Evolutionary conservation across 2,113 vertebrate species (phyloP).

Genomic region (Vimba vimba): DNA sequence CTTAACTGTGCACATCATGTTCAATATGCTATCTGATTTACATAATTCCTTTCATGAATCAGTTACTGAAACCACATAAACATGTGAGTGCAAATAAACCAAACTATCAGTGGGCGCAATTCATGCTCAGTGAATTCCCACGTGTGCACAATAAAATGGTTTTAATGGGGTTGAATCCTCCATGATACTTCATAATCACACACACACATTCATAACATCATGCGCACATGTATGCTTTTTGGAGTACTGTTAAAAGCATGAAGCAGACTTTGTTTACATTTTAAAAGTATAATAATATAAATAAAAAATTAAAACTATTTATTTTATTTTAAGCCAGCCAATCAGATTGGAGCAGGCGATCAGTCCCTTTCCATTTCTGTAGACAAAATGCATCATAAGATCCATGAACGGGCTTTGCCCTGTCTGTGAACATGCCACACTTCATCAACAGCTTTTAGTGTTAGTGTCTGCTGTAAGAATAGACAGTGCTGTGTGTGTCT

Average conservation of each 20-base stretch:
- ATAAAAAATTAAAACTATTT: neutral
- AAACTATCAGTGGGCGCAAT: neutral
- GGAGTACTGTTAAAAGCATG: neutral
- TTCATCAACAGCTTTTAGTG: neutral
- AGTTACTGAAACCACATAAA: neutral
- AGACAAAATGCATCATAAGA: neutral
- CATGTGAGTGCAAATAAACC: neutral
- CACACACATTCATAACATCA: conserved; percentile 26
- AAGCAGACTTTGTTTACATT: neutral
- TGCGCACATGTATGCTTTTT: conserved; percentile 30
- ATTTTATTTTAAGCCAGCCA: neutral
- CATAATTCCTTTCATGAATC: neutral
- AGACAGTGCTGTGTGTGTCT: neutral
- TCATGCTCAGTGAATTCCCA: neutral
- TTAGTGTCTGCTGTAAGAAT: neutral
- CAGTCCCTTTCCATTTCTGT: neutral
- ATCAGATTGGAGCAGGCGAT: neutral
- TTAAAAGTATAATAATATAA: neutral
- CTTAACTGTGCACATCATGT: neutral
- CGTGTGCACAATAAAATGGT: neutral
- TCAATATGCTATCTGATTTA: neutral
- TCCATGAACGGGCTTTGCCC: neutral
- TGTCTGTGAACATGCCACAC: neutral
- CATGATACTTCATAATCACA: neutral
- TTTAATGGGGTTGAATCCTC: conserved; percentile 4